phyloP scores from a whole-genome alignment of 2,888 invertebrate species.

The Amphipyra berbera region DNA sequence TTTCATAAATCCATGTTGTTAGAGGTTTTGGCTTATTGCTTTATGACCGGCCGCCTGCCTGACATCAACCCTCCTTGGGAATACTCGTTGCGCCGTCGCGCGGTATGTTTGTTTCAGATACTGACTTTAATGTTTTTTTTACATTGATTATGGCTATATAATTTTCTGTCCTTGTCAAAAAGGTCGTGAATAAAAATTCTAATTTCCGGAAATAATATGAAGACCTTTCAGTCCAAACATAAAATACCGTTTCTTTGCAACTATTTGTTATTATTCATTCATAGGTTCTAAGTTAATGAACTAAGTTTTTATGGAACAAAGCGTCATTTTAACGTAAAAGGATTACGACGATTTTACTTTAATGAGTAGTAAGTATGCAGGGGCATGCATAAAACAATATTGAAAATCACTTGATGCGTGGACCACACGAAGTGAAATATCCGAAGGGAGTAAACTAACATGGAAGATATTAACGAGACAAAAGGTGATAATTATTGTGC shows the following conservation, averaged over 20 bases:
- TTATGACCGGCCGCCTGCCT: no score
- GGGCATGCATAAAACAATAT: conserved; percentile 23
- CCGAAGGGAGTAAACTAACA: background rate
- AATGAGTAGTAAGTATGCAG: conserved; percentile 26
- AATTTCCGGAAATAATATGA: no score
- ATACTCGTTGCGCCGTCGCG: no score
- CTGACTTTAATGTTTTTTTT: no score
- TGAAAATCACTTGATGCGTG: conserved; percentile 15
- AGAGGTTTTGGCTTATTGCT: no score
- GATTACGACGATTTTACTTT: conserved; percentile 12
- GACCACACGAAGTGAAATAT: conserved; percentile 14
- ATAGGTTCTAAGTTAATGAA: conserved; percentile 23
- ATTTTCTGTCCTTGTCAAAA: no score
- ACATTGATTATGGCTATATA: no score
- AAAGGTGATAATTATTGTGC: background rate
- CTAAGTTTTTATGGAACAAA: conserved; percentile 2
- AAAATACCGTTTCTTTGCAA: background rate
- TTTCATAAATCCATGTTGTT: no score
- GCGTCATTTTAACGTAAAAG: conserved; percentile 11
- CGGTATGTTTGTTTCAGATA: no score
- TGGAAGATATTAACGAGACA: background rate
- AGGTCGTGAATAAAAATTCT: no score
- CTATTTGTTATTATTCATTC: conserved; percentile 3
- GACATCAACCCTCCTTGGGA: no score
- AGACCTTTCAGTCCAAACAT: background rate